Evolutionary conservation across 2,888 invertebrate species (phyloP).

Genomic region (Tenthredo amoena): DNA sequence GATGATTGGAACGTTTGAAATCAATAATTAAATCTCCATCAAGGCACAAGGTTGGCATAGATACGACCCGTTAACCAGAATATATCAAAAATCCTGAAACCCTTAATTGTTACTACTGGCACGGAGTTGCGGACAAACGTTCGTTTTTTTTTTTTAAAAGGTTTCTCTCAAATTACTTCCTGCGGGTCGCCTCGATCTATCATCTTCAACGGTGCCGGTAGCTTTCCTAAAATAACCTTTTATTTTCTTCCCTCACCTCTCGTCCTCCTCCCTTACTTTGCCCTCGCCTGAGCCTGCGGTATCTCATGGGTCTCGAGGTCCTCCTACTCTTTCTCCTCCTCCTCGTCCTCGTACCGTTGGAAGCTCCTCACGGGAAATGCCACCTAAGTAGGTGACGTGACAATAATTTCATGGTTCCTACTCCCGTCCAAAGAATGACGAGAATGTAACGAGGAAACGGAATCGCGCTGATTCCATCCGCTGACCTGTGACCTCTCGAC

Average conservation of each 20-base stretch:
- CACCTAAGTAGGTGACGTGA: conserved; percentile 58
- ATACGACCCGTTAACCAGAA: neutral
- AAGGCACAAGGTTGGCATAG: neutral
- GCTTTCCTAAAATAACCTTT: conserved; percentile 61
- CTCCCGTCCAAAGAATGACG: conserved; percentile 52
- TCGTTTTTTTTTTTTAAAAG: conserved; percentile 47
- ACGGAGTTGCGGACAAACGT: conserved; percentile 31
- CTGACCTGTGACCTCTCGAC: neutral
- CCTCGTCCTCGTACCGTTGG: conserved; percentile 4
- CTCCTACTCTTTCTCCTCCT: neutral
- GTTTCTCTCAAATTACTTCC: conserved; percentile 54
- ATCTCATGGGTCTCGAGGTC: conserved; percentile 44
- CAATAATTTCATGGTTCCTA: conserved; percentile 64
- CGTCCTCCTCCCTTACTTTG: neutral
- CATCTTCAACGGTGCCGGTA: conserved; percentile 55
- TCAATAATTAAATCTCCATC: conserved; percentile 24
- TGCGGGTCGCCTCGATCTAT: conserved; percentile 53
- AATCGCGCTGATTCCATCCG: conserved; percentile 3
- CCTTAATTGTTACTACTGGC: conserved; percentile 17
- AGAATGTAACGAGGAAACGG: conserved; percentile 42
- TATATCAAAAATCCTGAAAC: neutral
- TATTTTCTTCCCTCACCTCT: conserved; percentile 58
- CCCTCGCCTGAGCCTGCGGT: conserved; percentile 26
- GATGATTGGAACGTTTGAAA: neutral
- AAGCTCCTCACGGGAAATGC: conserved; percentile 53